Evolutionary conservation across 1,140 invertebrate genomes (phyloP), one percentile per base, ranked within the genome.

Genomic region (Neuroterus valhalla): DNA sequence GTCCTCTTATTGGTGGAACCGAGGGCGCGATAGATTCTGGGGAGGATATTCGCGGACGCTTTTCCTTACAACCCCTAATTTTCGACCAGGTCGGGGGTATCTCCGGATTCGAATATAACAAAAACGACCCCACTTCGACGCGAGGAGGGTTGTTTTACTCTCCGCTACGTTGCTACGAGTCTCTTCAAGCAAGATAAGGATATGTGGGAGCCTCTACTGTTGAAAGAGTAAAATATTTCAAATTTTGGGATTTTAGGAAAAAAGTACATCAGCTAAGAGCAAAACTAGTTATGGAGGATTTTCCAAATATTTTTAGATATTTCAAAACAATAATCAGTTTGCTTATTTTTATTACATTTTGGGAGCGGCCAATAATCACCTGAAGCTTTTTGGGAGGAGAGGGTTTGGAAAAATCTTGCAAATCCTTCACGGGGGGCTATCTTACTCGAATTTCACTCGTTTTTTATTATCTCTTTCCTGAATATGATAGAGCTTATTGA

Each of bases 11-110:
- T 26, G 23, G 52, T 26, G 23, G 31, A 38, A 38, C 21, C 12
- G 19, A 50, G 52, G 21, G 52, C 11, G 52, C 23, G 19, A 5
- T 55, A 14, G 52, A 55, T 55, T 23, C 55, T 62, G 23, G 55
- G 55, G 55, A 62, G 23, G 72, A 43, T 23, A n/a, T 26, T 17
- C 15, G 23, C 55, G 23, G 38, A 14, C n/a, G 14, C 19, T 38
- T 17, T 69, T 52, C 26, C 45, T 62, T 44, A 31, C 67, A 68
- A 74, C 67, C 72, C 67, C 72, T 74, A 74, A 74, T 74, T 74
- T 74, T 74, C 66, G 31, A 68, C 72, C 6, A 50, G 38, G 62
- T n/a, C 26, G 66, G 50, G 72, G 14, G 31, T 74, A 74, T 55
- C 71, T 43, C 44, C 55, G 71, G 46, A 72, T 72, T 38, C 55